Evolutionary conservation across 2,113 vertebrate genomes (phyloP).

Genomic region (Saccopteryx bilineata): DNA sequence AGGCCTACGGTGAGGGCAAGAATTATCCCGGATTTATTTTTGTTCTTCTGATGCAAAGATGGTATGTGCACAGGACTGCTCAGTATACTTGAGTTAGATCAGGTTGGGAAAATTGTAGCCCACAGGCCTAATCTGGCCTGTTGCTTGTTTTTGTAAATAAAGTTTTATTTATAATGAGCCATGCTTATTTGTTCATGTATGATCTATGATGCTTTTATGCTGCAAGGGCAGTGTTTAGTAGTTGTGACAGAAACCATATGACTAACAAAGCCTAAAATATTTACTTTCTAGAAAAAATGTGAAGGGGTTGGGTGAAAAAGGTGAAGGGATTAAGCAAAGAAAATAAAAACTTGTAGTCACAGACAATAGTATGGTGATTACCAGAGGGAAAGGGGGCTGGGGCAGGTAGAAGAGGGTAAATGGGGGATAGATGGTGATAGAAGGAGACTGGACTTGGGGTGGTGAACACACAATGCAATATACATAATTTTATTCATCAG

Average conservation of each 20-base stretch:
- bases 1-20: neutral
- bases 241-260: neutral
- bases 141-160: constrained; percentile 27
- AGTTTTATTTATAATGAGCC: constrained; percentile 29
- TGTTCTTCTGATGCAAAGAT: neutral
- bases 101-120: neutral
- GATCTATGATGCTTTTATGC: neutral
- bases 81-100: neutral
- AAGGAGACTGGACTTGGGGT: no score
- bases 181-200: neutral
- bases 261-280: neutral
- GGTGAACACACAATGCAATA: no score
- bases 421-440: no score
- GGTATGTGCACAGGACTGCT: neutral
- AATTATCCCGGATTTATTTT: neutral
- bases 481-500: no score
- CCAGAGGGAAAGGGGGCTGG: no score
- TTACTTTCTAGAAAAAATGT: neutral
- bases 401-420: no score
- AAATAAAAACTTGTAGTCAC: no score
- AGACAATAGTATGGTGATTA: no score
- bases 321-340: no score
- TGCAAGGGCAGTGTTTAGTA: neutral
- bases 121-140: neutral
- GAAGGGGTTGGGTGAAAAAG: no score